phyloP scores from a whole-genome alignment of 2,888 invertebrate genomes.

The Tachina lurida region DNA sequence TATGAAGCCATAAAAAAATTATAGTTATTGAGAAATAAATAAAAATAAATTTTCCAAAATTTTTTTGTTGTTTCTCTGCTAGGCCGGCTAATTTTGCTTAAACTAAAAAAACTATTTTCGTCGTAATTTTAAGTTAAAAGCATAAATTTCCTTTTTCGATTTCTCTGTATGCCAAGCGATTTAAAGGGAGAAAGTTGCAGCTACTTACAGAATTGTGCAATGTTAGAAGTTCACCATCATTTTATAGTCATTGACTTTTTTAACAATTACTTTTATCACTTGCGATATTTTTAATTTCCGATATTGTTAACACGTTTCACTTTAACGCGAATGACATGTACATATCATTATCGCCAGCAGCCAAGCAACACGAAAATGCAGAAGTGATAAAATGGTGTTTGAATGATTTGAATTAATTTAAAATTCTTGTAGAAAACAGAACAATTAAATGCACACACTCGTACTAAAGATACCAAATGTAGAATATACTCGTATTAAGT shows the following conservation, averaged over 20 bases:
- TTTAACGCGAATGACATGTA: not conserved
- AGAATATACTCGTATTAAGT: not conserved
- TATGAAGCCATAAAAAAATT: too few species aligned
- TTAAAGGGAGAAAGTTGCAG: not conserved
- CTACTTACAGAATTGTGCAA: not conserved
- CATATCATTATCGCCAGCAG: conserved; percentile 11
- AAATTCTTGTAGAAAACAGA: conserved; percentile 25
- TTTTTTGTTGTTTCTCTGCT: not conserved
- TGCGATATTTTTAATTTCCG: not conserved
- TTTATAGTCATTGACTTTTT: conserved; percentile 21
- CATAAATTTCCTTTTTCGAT: not conserved
- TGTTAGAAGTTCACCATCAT: conserved; percentile 8
- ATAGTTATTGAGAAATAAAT: too few species aligned
- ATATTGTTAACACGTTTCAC: not conserved
- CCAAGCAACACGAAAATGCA: not conserved
- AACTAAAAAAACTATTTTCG: too few species aligned
- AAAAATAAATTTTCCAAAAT: not conserved
- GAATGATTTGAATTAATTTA: conserved; percentile 52
- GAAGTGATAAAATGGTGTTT: conserved; percentile 8
- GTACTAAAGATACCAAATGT: not conserved
- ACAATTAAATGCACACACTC: not conserved
- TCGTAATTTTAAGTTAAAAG: not conserved
- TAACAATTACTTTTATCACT: not conserved
- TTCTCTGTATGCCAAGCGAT: not conserved
- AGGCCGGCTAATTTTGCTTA: not conserved